Conservation (phyloP, 1,140 invertebrate species). For the Hestina assimilis region DNA sequence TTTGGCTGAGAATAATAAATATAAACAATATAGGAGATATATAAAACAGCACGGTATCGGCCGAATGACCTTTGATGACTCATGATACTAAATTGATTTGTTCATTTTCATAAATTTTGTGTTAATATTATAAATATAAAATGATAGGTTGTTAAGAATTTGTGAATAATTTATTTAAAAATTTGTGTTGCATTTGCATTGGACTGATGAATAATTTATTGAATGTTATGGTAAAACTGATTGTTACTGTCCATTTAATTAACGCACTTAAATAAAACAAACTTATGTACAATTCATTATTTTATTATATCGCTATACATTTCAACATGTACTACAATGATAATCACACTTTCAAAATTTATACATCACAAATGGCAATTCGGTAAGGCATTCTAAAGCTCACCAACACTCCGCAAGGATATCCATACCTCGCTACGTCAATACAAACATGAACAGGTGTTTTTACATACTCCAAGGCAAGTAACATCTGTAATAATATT, state of each 20-base stretch:
- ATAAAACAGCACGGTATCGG: constrained; percentile 89
- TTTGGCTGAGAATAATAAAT: constrained; percentile 86
- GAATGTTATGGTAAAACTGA: not conserved
- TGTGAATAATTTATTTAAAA: constrained; percentile 5
- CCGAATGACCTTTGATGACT: constrained; percentile 90
- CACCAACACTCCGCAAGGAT: constrained; percentile 3
- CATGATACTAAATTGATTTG: constrained; percentile 74
- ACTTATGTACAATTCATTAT: constrained; percentile 65
- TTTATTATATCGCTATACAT: constrained; percentile 66
- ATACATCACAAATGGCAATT: constrained; percentile 68
- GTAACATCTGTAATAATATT: constrained; percentile 20
- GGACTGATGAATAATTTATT: constrained; percentile 13
- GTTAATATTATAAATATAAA: constrained; percentile 16
- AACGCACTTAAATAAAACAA: constrained; percentile 51
- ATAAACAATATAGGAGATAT: constrained; percentile 88
- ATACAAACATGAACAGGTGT: constrained; percentile 9
- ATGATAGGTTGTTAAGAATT: not conserved
- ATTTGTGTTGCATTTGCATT: not conserved
- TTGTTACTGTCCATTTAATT: not conserved
- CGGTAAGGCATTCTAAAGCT: constrained; percentile 46
- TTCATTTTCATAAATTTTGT: constrained; percentile 24
- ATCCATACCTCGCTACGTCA: not conserved
- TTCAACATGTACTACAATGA: constrained; percentile 69
- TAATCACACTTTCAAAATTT: constrained; percentile 56
- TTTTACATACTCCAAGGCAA: constrained; percentile 29